Percentiles rank a stretch among this genome's conserved stretches.
Conservation (phyloP, 2,888 invertebrate species). For the Spisula subtruncata region DNA sequence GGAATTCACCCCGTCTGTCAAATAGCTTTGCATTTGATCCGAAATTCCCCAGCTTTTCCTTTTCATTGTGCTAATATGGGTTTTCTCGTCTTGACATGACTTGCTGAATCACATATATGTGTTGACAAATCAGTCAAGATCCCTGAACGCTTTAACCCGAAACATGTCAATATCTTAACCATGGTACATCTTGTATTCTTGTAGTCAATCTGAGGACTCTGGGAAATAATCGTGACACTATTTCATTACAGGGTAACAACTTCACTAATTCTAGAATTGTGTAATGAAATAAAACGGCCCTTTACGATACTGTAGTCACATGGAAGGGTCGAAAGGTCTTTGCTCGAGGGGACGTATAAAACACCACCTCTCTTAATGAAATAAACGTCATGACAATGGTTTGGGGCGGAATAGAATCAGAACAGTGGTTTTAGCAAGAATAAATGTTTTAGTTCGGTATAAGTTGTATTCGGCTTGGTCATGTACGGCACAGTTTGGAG, state of each 20-base stretch:
- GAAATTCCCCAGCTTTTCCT: neutral
- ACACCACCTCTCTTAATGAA: neutral
- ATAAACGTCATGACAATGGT: neutral
- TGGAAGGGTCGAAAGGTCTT: neutral
- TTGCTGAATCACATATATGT: neutral
- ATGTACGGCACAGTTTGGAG: neutral
- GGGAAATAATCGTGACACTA: neutral
- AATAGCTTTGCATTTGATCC: neutral
- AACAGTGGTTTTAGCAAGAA: neutral
- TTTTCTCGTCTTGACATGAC: neutral
- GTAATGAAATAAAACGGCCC: neutral
- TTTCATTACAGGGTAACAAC: neutral
- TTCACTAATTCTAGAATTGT: neutral
- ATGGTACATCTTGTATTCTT: no score
- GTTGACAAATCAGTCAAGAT: neutral
- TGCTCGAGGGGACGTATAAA: neutral
- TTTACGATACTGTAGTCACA: neutral
- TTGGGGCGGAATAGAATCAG: neutral
- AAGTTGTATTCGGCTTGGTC: neutral
- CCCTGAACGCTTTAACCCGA: neutral
- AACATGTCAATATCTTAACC: neutral
- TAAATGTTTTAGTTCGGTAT: neutral
- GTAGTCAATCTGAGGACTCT: no score
- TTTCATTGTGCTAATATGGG: neutral
- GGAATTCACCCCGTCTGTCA: neutral